A percentile compares a stretch with the other conserved stretches of the same genome.
Conservation (phyloP, 2,113 vertebrate species). For the Cacatua alba region DNA sequence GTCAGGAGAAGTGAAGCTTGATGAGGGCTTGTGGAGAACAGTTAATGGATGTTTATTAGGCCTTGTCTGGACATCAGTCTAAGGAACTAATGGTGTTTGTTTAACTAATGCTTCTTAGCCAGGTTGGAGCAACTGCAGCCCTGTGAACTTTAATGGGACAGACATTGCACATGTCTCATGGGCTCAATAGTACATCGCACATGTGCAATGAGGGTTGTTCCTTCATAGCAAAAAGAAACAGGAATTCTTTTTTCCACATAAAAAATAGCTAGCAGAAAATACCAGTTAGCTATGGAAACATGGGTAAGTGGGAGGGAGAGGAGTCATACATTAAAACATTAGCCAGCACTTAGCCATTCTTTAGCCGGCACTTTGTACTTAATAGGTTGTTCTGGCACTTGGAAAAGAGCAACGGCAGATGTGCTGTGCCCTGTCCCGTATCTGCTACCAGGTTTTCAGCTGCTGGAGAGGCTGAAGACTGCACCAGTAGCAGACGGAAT, state of each 20-base stretch:
- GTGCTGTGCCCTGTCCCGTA: background rate
- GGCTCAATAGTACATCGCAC: background rate
- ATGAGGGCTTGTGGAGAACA: background rate
- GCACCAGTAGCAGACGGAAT: background rate
- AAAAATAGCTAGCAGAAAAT: background rate
- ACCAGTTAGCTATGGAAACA: background rate
- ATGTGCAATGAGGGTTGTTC: background rate
- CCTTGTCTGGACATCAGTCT: background rate
- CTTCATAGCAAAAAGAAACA: background rate
- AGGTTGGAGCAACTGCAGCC: background rate
- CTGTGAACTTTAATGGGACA: background rate
- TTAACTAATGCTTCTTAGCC: background rate
- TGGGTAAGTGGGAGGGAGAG: background rate
- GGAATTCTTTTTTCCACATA: background rate
- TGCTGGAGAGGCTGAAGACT: background rate
- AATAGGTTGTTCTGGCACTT: background rate
- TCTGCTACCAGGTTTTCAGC: background rate
- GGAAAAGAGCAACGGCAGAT: background rate
- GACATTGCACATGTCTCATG: background rate
- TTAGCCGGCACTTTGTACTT: background rate
- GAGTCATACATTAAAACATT: background rate
- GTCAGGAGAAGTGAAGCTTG: background rate
- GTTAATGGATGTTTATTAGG: background rate
- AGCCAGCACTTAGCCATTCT: background rate
- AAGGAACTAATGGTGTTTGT: background rate